Conservation (phyloP, 2,797 vertebrate genomes). For the Smutsia gigantea region DNA sequence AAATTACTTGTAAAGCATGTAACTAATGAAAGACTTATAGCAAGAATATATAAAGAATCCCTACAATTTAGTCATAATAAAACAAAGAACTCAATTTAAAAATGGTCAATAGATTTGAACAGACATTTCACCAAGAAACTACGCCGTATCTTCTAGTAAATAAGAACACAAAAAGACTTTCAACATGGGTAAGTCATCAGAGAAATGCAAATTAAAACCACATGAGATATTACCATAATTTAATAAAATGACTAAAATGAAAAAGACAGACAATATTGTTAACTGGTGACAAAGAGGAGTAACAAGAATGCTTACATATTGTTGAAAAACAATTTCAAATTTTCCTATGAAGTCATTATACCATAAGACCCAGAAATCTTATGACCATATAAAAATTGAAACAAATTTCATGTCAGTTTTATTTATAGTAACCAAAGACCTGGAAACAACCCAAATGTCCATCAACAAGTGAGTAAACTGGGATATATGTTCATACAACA, state of each 20-base stretch:
- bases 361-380: too few species aligned
- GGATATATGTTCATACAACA: not conserved
- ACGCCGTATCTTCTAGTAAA: not conserved
- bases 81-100: constrained; percentile 7
- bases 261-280: too few species aligned
- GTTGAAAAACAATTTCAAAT: too few species aligned
- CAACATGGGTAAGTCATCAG: not conserved
- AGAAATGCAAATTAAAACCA: not conserved
- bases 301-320: too few species aligned
- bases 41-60: not conserved
- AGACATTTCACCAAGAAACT: not conserved
- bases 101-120: not conserved
- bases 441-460: too few species aligned
- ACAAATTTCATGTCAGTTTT: too few species aligned
- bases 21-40: not conserved
- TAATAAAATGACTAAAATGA: too few species aligned
- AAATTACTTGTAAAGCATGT: not conserved
- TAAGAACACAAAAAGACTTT: not conserved
- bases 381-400: too few species aligned
- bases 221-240: too few species aligned
- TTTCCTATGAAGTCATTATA: too few species aligned
- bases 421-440: too few species aligned
- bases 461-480: not conserved
- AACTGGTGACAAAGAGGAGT: too few species aligned
- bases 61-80: not conserved